Base-by-base conservation (phyloP, 2,888 invertebrate genomes). In the Chloroclysta siterata region DNA sequence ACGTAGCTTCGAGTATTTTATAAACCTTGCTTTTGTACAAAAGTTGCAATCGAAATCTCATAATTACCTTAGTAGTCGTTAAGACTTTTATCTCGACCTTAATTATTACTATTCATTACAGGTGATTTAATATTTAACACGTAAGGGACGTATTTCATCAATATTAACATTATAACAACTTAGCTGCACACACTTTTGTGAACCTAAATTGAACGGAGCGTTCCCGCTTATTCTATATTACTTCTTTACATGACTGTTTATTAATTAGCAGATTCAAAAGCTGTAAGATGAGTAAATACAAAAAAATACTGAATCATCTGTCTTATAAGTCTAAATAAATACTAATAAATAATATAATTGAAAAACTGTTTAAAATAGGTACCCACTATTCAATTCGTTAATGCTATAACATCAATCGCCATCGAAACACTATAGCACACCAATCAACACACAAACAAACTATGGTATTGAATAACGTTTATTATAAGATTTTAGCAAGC, bases 91-190 rank as follows among this genome's bases (percentile, higher is more conserved):
- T 10, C 11, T 11, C 8, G 36, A 39, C 10, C 36, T 39, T 39
- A 39, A 39, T 39, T 29, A 33, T 39, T 39, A 39, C 14, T 42
- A 42, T 15, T 28, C 22, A 44, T n/a, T 29, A 54, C 44, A 54
- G 3, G n/a, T 54, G 44, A 54, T 54, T 46, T 54, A 22, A 15
- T 55, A n/a, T 13, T 36, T 33, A 3, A 39, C 3, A 39, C 5
- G 36, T 39, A 39, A 47, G 46, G 33, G 46, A 36, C 36, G 36
- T 47, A 47, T 36, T 46, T 47, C 2, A 22, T 55, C 17, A 47
- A n/a, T 55, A 55, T 55, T 55, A 47, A 55, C 55, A 55, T 17
- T 6, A 22, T 17, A 33, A 46, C 8, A 33, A 33, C 29, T 54
- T 13, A 54, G 54, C 44, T 46, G 54, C 54, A 28, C 42, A 36